phyloP scores from a whole-genome alignment of 35 echinoderm and acorn worm species.

The Diadema setosum region DNA sequence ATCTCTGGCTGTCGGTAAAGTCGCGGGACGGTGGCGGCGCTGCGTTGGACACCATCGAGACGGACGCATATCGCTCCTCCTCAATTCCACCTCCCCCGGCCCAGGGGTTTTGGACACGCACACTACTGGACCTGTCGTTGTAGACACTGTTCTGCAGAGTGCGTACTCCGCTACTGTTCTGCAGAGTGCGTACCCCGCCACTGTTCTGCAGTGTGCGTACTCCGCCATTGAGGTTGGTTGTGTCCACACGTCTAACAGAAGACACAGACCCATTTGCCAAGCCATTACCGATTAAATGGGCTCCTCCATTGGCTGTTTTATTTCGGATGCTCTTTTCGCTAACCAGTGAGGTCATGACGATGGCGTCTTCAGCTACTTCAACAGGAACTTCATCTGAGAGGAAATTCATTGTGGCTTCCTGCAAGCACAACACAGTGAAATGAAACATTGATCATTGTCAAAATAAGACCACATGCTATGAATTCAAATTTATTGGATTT shows the following conservation, averaged over 20 bases:
- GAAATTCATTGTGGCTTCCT: conserved; percentile 66
- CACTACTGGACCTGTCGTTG: background rate
- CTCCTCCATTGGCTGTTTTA: conserved; percentile 19
- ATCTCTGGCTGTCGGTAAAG: background rate
- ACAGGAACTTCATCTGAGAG: conserved; percentile 37
- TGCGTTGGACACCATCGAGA: background rate
- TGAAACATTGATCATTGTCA: background rate
- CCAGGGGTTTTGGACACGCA: background rate
- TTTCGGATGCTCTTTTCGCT: conserved; percentile 9
- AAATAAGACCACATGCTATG: background rate
- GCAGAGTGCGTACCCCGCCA: background rate
- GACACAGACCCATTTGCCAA: background rate
- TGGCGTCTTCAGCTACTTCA: conserved; percentile 60
- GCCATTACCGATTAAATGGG: background rate
- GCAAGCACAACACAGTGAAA: background rate
- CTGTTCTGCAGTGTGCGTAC: background rate
- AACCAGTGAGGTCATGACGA: conserved; percentile 71
- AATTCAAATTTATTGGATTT: background rate
- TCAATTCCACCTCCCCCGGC: background rate
- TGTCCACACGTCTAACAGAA: background rate
- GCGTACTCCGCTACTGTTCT: background rate
- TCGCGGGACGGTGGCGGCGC: background rate
- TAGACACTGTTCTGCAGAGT: background rate
- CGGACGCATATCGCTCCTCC: background rate
- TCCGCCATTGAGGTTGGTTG: conserved; percentile 10